A percentile compares a stretch with the other conserved stretches of the same genome.
Evolutionary conservation across 1,140 invertebrate genomes (phyloP).

Genomic region (Aleiodes sp.): DNA sequence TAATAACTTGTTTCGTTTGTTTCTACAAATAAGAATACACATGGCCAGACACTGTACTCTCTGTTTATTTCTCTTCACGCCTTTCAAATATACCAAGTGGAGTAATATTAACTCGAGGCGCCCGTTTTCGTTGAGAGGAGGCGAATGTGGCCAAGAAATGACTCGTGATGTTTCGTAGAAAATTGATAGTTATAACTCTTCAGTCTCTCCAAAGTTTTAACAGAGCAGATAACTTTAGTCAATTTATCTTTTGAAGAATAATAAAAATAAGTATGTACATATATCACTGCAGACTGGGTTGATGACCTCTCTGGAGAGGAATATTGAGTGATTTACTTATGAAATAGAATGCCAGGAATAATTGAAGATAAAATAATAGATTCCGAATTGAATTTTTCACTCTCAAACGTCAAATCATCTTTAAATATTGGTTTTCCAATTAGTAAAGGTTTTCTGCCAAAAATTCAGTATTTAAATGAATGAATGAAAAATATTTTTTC

Average conservation of each 20-base stretch:
- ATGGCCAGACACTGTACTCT: not conserved
- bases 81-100: not conserved
- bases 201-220: not conserved
- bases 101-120: conserved; percentile 4
- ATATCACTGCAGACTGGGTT: not conserved
- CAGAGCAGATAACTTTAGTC: not conserved
- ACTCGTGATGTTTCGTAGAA: conserved; percentile 7
- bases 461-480: too few species aligned
- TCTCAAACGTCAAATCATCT: too few species aligned
- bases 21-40: too few species aligned
- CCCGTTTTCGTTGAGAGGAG: not conserved
- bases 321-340: not conserved
- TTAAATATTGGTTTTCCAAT: too few species aligned
- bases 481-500: too few species aligned
- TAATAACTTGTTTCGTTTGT: too few species aligned
- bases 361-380: not conserved
- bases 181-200: conserved; percentile 2
- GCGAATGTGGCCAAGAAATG: not conserved
- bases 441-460: too few species aligned
- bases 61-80: not conserved
- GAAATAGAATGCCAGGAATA: not conserved
- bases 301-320: not conserved
- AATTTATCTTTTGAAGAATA: not conserved
- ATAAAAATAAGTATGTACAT: not conserved
- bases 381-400: too few species aligned